Evolutionary conservation across 2,888 invertebrate species (phyloP).

Genomic region (Eremobia ochroleuca): DNA sequence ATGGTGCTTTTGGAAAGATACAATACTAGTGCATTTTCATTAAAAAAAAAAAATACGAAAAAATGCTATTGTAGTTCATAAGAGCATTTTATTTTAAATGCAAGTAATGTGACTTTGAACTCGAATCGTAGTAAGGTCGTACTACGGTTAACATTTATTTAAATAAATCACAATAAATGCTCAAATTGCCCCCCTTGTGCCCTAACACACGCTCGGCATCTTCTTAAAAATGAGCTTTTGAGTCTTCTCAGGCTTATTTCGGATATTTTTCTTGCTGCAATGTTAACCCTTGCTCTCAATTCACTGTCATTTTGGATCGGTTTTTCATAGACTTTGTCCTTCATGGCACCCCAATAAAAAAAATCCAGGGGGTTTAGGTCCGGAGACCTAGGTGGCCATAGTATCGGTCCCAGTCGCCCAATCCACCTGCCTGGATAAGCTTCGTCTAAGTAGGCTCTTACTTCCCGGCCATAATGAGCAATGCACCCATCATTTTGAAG

Average conservation of each 20-base stretch:
- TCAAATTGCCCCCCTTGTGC: slow-evolving; percentile 20
- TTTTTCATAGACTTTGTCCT: slow-evolving; percentile 21
- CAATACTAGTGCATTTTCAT: slow-evolving; percentile 19
- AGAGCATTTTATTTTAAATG: slow-evolving; percentile 22
- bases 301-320: slow-evolving; percentile 14
- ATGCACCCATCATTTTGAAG: slow-evolving; percentile 32
- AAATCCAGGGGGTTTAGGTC: slow-evolving; percentile 25
- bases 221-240: slow-evolving; percentile 20
- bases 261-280: slow-evolving; percentile 20
- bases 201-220: slow-evolving; percentile 15
- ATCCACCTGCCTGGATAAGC: slow-evolving; percentile 23
- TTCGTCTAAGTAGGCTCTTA: slow-evolving; percentile 3
- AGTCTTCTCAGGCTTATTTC: slow-evolving; percentile 21
- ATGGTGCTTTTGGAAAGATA: slow-evolving; percentile 13
- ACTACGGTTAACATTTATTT: slow-evolving; percentile 5
- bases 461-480: slow-evolving; percentile 13
- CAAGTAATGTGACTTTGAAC: slow-evolving; percentile 15
- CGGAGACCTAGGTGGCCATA: slow-evolving; percentile 21
- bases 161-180: slow-evolving; percentile 22
- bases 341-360: slow-evolving; percentile 26
- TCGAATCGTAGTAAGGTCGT: slow-evolving; percentile 14
- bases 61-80: slow-evolving; percentile 10
- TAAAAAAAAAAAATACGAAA: slow-evolving; percentile 7
- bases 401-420: slow-evolving; percentile 25
- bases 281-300: slow-evolving; percentile 20